phyloP scores from a whole-genome alignment of 1,140 invertebrate genomes.

The Eufriesea mexicana region DNA sequence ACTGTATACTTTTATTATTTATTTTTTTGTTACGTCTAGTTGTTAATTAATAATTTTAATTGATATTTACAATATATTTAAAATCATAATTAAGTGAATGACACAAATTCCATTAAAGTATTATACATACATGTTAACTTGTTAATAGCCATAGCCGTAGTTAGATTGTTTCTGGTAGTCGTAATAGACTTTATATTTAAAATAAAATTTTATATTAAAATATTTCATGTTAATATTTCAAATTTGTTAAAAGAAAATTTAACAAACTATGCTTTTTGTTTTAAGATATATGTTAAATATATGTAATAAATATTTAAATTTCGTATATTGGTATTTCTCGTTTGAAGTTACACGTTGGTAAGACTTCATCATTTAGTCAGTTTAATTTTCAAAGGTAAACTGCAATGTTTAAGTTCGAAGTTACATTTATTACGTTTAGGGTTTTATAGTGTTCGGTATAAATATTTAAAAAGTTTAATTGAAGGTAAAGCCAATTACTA shows the following conservation, averaged over 20 bases:
- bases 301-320: not conserved
- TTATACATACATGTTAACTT: not conserved
- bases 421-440: no score
- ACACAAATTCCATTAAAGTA: not conserved
- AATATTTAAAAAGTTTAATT: not conserved
- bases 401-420: not conserved
- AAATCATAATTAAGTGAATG: not conserved
- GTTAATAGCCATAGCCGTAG: not conserved
- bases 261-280: not conserved
- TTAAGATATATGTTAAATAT: not conserved
- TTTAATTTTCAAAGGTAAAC: slow-evolving; percentile 35
- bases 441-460: not conserved
- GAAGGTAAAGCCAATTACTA: not conserved
- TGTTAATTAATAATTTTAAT: not conserved
- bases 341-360: slow-evolving; percentile 13
- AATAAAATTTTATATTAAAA: no score
- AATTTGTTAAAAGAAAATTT: not conserved
- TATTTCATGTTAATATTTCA: not conserved
- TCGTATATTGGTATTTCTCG: not conserved
- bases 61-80: not conserved
- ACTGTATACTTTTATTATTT: not conserved
- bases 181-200: not conserved
- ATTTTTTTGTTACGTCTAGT: no score
- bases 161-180: not conserved
- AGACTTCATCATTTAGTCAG: not conserved